Conservation (phyloP, 1,140 invertebrate species). For the Hestina assimilis region DNA sequence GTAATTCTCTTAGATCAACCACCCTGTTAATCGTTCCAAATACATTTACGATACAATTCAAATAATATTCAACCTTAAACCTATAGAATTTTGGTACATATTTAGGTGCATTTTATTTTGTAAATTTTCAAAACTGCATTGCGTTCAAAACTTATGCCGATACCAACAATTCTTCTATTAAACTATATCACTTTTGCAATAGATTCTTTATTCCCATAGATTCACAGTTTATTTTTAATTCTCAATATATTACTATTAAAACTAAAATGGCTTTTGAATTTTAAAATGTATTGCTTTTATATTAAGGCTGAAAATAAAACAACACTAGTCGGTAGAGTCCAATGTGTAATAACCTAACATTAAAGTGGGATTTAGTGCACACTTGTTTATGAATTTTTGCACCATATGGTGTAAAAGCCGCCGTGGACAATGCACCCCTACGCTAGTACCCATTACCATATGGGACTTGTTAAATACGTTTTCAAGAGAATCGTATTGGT, state of each 20-base stretch:
- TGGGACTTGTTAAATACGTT: slow-evolving; percentile 72
- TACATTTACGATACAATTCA: slow-evolving; percentile 26
- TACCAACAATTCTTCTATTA: slow-evolving; percentile 38
- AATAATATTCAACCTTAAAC: slow-evolving; percentile 35
- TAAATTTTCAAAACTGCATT: slow-evolving; percentile 46
- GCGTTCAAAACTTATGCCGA: slow-evolving; percentile 46
- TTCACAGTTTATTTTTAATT: slow-evolving; percentile 5
- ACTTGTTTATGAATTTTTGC: slow-evolving; percentile 74
- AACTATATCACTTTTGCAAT: not conserved
- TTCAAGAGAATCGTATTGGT: slow-evolving; percentile 67
- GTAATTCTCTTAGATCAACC: slow-evolving; percentile 60
- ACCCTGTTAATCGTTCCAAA: slow-evolving; percentile 65
- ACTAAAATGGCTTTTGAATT: slow-evolving; percentile 1
- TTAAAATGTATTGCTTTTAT: slow-evolving; percentile 21
- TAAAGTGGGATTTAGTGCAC: slow-evolving; percentile 62
- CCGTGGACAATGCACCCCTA: slow-evolving; percentile 68
- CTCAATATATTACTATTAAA: not conserved
- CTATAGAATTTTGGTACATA: not conserved
- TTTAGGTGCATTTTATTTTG: slow-evolving; percentile 27
- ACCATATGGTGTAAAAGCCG: slow-evolving; percentile 74
- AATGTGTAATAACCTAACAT: slow-evolving; percentile 54
- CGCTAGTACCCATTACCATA: slow-evolving; percentile 65
- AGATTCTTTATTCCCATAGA: not conserved
- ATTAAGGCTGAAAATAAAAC: slow-evolving; percentile 26
- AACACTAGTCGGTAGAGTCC: slow-evolving; percentile 19